Base-by-base conservation (phyloP, 2,113 vertebrate genomes). In the Polypterus bichir region DNA sequence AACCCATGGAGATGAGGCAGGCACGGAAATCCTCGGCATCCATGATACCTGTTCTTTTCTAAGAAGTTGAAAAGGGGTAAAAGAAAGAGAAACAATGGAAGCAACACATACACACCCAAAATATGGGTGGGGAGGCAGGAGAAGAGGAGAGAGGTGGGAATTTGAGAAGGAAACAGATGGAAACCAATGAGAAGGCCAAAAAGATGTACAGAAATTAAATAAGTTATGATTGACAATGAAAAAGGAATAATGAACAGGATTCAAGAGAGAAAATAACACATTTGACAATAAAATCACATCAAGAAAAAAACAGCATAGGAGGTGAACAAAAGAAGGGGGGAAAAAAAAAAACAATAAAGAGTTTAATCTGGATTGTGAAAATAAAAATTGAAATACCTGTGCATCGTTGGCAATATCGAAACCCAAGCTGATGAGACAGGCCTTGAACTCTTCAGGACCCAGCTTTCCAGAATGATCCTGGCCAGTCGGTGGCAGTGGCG, bases 401-500 rank as follows among this genome's bases (percentile, higher is more conserved):
- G 94, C 85, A 81, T 98, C 94, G 87, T 99, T 98, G 89, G 87
- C 92, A 90, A 98, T 98, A 94, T 98, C 94, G 88, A 92, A 99
- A 84, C 95, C 96, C 91, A 98, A 91, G 87, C 94, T 98, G 95
- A 99, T 99, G 90, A 99, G 96, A 86, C 95, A 98, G 88, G 95
- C 93, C 91, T 97, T 97, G 90, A 99, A 99, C 74, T 99, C 96
- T 82, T 99, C 96, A 46, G 94, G 90, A 82, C 93, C 95, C 88
- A 99, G 87, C 79, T 89, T 96, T 90, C 96, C 95, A 79, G 94
- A 93, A 89, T 95, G 96, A 80, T 98, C 96, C 96, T 98, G 88
- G 79, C 78, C 74, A 7, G 67, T 59, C 64, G 56, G 62, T 49
- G 64, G 77, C 63, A 70, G 59, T 60, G 68, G 27, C 27, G 27